Evolutionary conservation across 2,888 invertebrate genomes (phyloP).

Genomic region (Cheiracanthium punctorium): DNA sequence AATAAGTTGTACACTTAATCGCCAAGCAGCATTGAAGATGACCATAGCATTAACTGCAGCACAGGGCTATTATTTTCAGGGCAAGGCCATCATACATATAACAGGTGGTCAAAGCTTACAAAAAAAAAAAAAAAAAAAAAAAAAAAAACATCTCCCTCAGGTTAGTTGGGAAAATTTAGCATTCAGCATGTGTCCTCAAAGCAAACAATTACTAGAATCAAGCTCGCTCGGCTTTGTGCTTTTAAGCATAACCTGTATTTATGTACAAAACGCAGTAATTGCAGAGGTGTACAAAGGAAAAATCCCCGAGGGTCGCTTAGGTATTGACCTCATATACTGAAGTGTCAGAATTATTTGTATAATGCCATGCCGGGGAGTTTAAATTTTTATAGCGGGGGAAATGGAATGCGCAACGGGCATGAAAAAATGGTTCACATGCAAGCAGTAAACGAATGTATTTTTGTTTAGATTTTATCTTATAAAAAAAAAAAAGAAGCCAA

Average conservation of each 20-base stretch:
- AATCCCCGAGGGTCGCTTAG: not conserved
- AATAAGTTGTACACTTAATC: too few species aligned
- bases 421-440: too few species aligned
- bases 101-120: constrained; percentile 27
- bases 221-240: constrained; percentile 14
- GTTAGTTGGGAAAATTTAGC: not conserved
- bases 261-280: constrained; percentile 31
- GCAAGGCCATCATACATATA: not conserved
- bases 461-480: too few species aligned
- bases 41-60: not conserved
- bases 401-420: too few species aligned
- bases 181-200: constrained; percentile 25
- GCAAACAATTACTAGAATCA: constrained; percentile 40
- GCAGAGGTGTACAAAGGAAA: constrained; percentile 11
- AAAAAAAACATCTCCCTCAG: not conserved
- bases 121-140: too few species aligned
- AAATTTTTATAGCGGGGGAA: too few species aligned
- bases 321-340: not conserved
- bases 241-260: constrained; percentile 23
- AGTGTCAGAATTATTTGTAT: too few species aligned
- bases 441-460: too few species aligned
- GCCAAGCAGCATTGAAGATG: not conserved
- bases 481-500: too few species aligned
- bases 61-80: not conserved
- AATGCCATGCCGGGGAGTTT: too few species aligned